Evolutionary conservation across 2,888 invertebrate genomes (phyloP).

Genomic region (Synergus gifuensis): DNA sequence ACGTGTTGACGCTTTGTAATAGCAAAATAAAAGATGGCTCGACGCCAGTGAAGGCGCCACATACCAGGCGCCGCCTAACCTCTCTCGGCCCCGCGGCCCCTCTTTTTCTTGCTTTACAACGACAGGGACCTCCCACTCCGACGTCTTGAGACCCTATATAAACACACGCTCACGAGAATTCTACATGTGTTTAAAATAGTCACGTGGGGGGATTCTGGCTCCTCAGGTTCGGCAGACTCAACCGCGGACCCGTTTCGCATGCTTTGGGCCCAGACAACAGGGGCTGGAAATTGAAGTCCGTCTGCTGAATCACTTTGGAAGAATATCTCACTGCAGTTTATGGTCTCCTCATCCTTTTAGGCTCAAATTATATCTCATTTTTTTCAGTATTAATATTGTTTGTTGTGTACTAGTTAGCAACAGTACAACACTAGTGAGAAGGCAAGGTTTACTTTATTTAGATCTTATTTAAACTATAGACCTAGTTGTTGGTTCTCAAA

Average conservation of each 20-base stretch:
- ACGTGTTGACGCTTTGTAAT: slow-evolving; percentile 73
- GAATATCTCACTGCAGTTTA: slow-evolving; percentile 9
- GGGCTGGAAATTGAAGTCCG: background rate
- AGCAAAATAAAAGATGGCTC: slow-evolving; percentile 73
- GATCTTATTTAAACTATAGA: too few species aligned
- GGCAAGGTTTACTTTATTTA: too few species aligned
- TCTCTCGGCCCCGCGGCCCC: slow-evolving; percentile 50
- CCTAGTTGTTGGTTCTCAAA: too few species aligned
- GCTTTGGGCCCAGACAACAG: slow-evolving; percentile 16
- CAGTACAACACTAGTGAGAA: too few species aligned
- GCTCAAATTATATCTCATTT: background rate
- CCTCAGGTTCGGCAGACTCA: slow-evolving; percentile 14
- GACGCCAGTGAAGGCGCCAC: slow-evolving; percentile 76
- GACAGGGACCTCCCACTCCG: slow-evolving; percentile 10
- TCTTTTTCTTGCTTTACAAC: slow-evolving; percentile 22
- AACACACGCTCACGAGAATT: background rate
- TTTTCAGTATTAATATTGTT: background rate
- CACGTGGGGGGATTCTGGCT: slow-evolving; percentile 15
- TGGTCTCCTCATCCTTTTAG: background rate
- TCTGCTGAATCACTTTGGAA: slow-evolving; percentile 28
- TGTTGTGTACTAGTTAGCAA: too few species aligned
- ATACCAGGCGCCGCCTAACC: slow-evolving; percentile 75
- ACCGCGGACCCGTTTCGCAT: background rate
- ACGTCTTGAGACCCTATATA: slow-evolving; percentile 11
- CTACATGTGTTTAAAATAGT: background rate